Percentiles rank a stretch among this genome's conserved stretches.
phyloP scores from a whole-genome alignment of 1,140 invertebrate species.

The Zaprionus taronus region DNA sequence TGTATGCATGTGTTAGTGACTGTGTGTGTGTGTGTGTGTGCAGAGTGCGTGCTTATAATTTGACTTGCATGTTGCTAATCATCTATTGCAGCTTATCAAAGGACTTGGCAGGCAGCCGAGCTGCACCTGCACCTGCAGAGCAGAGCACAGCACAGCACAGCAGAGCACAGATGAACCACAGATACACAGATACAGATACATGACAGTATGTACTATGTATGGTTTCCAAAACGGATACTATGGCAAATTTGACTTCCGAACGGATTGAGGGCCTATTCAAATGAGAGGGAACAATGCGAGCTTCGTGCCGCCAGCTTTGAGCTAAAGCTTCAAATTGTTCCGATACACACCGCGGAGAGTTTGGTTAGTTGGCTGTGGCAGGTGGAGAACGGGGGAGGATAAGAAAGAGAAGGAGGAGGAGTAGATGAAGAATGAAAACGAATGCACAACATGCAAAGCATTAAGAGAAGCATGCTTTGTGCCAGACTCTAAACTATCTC shows the following conservation, averaged over 20 bases:
- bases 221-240: not conserved
- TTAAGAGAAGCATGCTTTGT: no score
- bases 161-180: not conserved
- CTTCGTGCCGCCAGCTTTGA: not conserved
- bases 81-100: not conserved
- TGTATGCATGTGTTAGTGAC: not conserved
- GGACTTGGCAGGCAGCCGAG: not conserved
- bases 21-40: conserved; percentile 1
- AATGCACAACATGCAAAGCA: no score
- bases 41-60: not conserved
- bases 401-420: no score
- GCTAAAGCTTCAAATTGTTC: not conserved
- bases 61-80: not conserved
- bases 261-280: not conserved
- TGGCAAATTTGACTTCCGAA: not conserved
- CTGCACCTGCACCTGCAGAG: not conserved
- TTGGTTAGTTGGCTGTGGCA: no score
- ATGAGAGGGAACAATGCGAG: not conserved
- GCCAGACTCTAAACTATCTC: no score
- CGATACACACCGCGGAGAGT: not conserved
- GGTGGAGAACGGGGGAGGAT: no score
- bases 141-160: not conserved
- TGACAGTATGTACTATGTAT: not conserved
- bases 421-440: no score
- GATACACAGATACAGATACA: not conserved